Base-by-base conservation (phyloP, 2,113 vertebrate species). In the Tachycineta bicolor region DNA sequence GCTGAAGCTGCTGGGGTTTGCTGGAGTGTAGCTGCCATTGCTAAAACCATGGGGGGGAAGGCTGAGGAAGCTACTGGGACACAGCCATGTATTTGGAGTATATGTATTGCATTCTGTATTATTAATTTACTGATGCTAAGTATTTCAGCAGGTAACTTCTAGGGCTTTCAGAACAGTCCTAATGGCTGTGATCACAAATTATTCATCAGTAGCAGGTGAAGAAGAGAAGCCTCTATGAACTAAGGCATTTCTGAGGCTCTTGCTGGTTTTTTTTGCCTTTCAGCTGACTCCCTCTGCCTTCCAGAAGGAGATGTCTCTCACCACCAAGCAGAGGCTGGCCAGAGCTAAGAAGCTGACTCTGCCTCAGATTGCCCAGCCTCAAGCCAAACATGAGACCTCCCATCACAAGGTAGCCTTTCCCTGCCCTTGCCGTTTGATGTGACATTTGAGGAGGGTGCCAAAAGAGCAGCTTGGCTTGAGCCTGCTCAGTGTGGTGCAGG, bases 241-340 rank as follows among this genome's bases (percentile, higher is more conserved):
- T 33, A 33, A 7, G 10, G 29, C 41, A 44, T 44, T 33, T 65
- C 63, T 65, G 63, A 65, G 63, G 10, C 63, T 65, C 41, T 44
- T 33, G 41, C 10, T 65, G 29, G n/a, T 1, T 23, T 44, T 65
- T 41, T 44, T 65, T 37, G 37, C 10, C 21, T 65, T 65, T 24
- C 29, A 99, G 99, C 77, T 99, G 80, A 98, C 96, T 64, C 99
- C 99, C 67, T 99, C 99, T 26, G 98, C 97, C 60, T 99, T 98
- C 92, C 94, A 97, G 89, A 98, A 98, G 95, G 29, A 33, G 10
- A 98, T 98, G 98, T 96, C 98, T 70, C 98, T 98, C 24, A 98
- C 97, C 34, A 99, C 98, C 6, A 95, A 98, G 94, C 98, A 99
- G 96, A 98, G 95, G 70, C 74, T 98, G 96, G 97, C 96, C n/a